Percentiles rank a stretch among this genome's conserved stretches.
Conservation (phyloP, 1,140 invertebrate species). For the Psilanteris sp. region DNA sequence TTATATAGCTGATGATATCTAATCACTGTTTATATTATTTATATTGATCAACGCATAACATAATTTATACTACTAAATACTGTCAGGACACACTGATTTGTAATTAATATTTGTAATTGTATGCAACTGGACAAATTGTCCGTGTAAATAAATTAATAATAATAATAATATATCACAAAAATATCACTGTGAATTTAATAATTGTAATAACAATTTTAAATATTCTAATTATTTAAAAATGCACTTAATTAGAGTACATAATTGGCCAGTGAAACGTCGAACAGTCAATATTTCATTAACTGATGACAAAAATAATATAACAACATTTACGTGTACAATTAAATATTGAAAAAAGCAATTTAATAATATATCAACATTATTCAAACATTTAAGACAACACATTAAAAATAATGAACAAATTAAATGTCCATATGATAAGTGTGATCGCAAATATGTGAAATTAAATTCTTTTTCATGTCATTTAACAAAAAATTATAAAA, state of each 20-base stretch:
- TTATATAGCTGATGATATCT: too few relatives aligned
- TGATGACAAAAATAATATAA: conserved; percentile 1
- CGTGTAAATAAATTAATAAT: too few relatives aligned
- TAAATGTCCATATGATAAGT: conserved; percentile 10
- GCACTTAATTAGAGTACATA: conserved; percentile 16
- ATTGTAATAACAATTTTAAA: conserved; percentile 6
- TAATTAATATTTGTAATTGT: too few relatives aligned
- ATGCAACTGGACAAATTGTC: too few relatives aligned
- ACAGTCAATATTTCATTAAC: neutral
- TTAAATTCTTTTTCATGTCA: conserved; percentile 13
- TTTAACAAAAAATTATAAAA: conserved; percentile 6
- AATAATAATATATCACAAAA: too few relatives aligned
- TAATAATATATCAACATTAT: too few relatives aligned
- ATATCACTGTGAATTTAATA: too few relatives aligned
- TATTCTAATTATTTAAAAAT: conserved; percentile 12
- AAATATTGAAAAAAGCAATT: conserved; percentile 3
- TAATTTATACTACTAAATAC: too few relatives aligned
- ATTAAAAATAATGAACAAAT: conserved; percentile 19
- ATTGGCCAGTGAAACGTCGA: conserved; percentile 11
- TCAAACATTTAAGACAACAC: conserved; percentile 19
- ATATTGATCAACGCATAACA: too few relatives aligned
- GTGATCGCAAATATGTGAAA: conserved; percentile 10
- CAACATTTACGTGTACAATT: conserved; percentile 8
- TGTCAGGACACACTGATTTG: too few relatives aligned
- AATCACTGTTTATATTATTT: too few relatives aligned